A percentile compares a stretch with the other conserved stretches of the same genome.
Evolutionary conservation across 2,888 invertebrate species (phyloP).

Genomic region (Tetragonula carbonaria): DNA sequence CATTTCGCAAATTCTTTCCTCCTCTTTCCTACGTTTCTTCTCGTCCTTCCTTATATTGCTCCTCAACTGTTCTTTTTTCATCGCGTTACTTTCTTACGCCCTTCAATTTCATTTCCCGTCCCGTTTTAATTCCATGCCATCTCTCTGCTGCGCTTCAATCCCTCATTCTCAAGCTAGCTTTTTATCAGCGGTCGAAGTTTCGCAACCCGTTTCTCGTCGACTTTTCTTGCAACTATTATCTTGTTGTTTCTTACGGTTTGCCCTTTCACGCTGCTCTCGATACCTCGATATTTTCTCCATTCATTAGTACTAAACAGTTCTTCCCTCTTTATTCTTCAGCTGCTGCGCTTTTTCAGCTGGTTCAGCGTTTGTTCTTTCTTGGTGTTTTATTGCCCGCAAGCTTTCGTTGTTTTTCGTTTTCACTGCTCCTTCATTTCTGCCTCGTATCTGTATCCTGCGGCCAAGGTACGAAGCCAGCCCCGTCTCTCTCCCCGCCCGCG

Average conservation of each 20-base stretch:
- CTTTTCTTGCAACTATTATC: neutral
- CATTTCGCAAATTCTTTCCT: neutral
- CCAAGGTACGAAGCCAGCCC: neutral
- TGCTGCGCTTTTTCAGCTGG: no score
- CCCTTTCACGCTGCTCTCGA: neutral
- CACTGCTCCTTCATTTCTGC: conserved; percentile 12
- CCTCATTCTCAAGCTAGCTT: neutral
- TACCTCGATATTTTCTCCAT: neutral
- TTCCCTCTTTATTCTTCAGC: neutral
- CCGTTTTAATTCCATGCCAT: neutral
- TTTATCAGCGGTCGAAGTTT: neutral
- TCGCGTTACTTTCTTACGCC: neutral
- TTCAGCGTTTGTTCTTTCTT: no score
- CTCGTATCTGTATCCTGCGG: conserved; percentile 12
- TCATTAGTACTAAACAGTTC: neutral
- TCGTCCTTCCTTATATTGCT: neutral
- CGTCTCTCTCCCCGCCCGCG: conserved; percentile 11
- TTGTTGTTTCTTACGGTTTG: neutral
- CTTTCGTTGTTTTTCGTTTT: conserved; percentile 12
- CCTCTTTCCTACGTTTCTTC: neutral
- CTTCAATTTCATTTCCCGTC: neutral
- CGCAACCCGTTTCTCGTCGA: neutral
- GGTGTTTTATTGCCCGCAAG: neutral
- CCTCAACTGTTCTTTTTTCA: neutral
- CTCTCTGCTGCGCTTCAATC: neutral